These are phyloP conservation scores for Carettochelys insculpta DNA, from an alignment of 2,113 vertebrate genomes.

Conservation along the genomic window DNA sequence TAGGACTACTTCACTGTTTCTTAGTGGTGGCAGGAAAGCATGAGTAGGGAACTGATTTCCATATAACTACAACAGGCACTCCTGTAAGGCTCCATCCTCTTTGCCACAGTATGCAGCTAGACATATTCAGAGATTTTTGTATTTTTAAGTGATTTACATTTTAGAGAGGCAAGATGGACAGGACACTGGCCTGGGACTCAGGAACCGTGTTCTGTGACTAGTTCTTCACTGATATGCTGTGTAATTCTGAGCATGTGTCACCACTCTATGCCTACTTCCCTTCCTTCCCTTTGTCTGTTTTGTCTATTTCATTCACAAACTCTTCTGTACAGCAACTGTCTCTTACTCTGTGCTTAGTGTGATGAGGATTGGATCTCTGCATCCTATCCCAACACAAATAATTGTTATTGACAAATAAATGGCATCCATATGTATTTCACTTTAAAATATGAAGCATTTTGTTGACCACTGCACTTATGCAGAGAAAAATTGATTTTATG, in stretches of 20 bases:
- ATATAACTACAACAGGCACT: not conserved
- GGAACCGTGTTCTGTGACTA: not conserved
- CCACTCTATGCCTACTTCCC: not conserved
- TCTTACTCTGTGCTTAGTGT: not conserved
- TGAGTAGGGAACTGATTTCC: not conserved
- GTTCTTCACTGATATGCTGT: not conserved
- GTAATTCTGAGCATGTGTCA: not conserved
- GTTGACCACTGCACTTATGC: slow-evolving; percentile 34
- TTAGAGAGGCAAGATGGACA: not conserved
- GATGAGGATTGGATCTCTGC: slow-evolving; percentile 6
- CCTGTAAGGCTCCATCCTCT: not conserved
- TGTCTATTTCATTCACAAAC: not conserved
- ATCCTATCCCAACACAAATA: slow-evolving; percentile 40
- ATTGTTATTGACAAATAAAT: slow-evolving; percentile 37
- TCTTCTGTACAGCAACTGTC: not conserved
- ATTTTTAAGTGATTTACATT: not conserved
- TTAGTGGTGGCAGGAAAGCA: not conserved
- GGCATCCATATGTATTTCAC: slow-evolving; percentile 17
- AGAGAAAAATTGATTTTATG: slow-evolving; percentile 52
- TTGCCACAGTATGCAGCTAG: not conserved
- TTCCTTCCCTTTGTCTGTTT: not conserved
- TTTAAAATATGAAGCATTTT: not conserved
- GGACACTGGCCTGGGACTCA: not conserved
- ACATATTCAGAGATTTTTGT: not conserved
- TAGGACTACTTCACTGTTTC: not conserved